Evolutionary conservation across 2,113 vertebrate species (phyloP).

Genomic region (Natator depressus): DNA sequence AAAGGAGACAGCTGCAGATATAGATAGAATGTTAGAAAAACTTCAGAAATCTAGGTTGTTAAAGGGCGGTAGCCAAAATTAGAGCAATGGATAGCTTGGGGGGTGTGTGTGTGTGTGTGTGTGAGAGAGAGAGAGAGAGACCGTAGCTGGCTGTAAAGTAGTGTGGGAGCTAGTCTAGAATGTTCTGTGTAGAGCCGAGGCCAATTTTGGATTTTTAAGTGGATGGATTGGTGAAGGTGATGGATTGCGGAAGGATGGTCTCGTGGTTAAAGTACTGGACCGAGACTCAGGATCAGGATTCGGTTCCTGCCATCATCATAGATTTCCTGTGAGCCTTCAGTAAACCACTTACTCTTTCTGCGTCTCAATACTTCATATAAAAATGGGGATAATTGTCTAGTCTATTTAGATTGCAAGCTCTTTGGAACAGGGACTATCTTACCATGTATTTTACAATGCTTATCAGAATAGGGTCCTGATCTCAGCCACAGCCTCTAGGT

Average conservation of each 20-base stretch:
- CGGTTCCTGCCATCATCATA: not conserved
- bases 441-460: not conserved
- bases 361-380: not conserved
- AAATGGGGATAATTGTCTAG: not conserved
- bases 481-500: not conserved
- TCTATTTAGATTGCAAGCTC: not conserved
- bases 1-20: not conserved
- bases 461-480: not conserved
- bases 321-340: not conserved
- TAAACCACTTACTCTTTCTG: not conserved
- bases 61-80: not conserved
- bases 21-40: not conserved
- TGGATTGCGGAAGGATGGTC: not conserved
- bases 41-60: not conserved
- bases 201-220: not conserved
- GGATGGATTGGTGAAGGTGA: not conserved
- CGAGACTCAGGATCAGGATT: not conserved
- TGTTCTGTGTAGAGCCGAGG: not conserved
- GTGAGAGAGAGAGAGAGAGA: not conserved
- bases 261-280: not conserved
- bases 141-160: not conserved
- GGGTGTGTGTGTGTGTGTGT: not conserved
- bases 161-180: not conserved
- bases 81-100: not conserved
- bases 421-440: not conserved